Conservation (phyloP, 2,888 invertebrate genomes). For the Stratiomys singularior region DNA sequence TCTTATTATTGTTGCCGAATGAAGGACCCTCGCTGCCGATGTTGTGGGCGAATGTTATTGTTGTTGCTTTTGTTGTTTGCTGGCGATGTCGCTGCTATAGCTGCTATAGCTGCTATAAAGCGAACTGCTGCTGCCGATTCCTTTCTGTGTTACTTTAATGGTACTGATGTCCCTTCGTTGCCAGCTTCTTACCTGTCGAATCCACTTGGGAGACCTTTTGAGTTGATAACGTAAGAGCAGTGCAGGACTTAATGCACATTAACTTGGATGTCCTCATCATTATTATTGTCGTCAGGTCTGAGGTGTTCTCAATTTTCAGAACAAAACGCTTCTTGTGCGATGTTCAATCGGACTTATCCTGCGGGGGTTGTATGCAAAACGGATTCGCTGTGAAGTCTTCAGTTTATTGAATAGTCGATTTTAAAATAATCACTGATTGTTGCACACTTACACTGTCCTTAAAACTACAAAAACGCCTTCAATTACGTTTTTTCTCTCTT, state of each 20-base stretch:
- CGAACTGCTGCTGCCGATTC: conserved; percentile 10
- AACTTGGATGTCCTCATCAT: conserved; percentile 12
- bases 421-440: no score
- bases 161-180: conserved; percentile 23
- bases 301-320: no score
- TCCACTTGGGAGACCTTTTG: conserved; percentile 28
- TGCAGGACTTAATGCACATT: conserved; percentile 2
- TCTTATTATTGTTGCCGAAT: conserved; percentile 39
- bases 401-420: no score
- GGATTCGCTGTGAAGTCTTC: no score
- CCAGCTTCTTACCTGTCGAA: conserved; percentile 33
- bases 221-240: conserved; percentile 34
- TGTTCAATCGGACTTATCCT: no score
- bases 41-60: conserved; percentile 20
- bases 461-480: no score
- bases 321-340: no score
- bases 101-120: not conserved
- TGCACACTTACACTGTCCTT: no score
- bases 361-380: no score
- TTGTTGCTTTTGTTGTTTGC: not conserved
- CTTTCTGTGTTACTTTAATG: not conserved
- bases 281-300: conserved; percentile 9
- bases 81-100: not conserved
- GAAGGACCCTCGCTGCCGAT: conserved; percentile 7
- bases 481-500: no score